Percentiles rank a stretch among this genome's conserved stretches.
Conservation (phyloP, 1,140 invertebrate species). For the Eriocheir sinensis region DNA sequence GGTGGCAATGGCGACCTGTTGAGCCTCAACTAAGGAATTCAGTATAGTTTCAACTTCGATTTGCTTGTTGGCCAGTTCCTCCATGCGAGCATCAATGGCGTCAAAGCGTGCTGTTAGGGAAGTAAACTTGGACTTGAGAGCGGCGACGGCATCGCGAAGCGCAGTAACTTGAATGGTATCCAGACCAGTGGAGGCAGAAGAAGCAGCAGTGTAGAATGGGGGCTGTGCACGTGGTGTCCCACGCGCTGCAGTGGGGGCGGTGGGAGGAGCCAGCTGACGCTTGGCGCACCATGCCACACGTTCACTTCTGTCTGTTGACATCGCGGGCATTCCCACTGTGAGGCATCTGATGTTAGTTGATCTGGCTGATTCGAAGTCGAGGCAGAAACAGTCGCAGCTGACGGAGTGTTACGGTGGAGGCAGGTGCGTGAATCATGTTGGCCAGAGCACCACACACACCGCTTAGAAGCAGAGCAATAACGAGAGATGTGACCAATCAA, state of each 20-base stretch:
- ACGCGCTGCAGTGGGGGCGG: background rate
- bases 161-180: conserved; percentile 17
- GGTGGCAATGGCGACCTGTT: conserved; percentile 44
- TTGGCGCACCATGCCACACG: background rate
- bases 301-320: conserved; percentile 14
- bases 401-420: background rate
- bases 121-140: background rate
- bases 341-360: background rate
- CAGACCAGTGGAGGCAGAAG: background rate
- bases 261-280: background rate
- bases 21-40: conserved; percentile 37
- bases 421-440: background rate
- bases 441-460: background rate
- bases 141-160: background rate
- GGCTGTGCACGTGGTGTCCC: background rate
- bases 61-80: background rate
- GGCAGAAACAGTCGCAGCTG: background rate
- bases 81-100: background rate
- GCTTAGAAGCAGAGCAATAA: background rate
- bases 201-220: background rate
- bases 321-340: conserved; percentile 45
- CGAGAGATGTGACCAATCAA: conserved; percentile 50
- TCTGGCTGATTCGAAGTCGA: background rate
- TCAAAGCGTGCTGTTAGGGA: conserved; percentile 35
- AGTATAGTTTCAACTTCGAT: background rate